These are phyloP conservation scores for Carettochelys insculpta DNA, from an alignment of 2,113 vertebrate species.

Conservation along the genomic window DNA sequence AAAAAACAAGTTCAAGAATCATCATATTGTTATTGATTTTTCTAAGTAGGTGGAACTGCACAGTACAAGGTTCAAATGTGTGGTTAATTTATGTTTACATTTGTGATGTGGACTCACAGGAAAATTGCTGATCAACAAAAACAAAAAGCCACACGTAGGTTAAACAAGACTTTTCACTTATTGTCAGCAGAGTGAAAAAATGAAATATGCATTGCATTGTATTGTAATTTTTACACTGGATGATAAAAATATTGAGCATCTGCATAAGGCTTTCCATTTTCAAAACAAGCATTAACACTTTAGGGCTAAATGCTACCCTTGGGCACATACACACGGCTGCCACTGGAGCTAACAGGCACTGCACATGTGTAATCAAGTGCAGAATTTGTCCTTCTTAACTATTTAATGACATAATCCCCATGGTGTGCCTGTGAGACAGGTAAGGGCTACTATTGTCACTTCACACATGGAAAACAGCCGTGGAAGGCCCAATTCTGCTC, in stretches of 20 bases:
- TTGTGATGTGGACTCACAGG: slow-evolving; percentile 41
- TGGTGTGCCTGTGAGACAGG: background rate
- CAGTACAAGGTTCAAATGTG: background rate
- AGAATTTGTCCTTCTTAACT: background rate
- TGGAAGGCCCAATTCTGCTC: background rate
- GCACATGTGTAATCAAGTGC: rapidly evolving
- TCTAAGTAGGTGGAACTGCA: slow-evolving; percentile 34
- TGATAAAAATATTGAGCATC: background rate
- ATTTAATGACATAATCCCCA: background rate
- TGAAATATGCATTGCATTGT: rapidly evolving
- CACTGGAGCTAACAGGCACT: background rate
- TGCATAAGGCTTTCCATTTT: background rate
- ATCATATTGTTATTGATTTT: background rate
- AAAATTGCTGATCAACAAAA: slow-evolving; percentile 53
- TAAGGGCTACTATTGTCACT: background rate
- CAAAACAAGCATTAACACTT: background rate
- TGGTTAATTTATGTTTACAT: slow-evolving; percentile 25
- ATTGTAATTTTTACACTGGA: background rate
- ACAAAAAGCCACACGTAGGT: slow-evolving; percentile 38
- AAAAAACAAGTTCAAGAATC: slow-evolving; percentile 43
- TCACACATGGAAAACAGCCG: background rate
- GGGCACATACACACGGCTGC: rapidly evolving
- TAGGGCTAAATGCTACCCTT: background rate
- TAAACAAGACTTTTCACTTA: slow-evolving; percentile 18
- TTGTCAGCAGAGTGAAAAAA: background rate